A percentile compares a stretch with the other conserved stretches of the same genome.
Evolutionary conservation across 2,888 invertebrate genomes (phyloP).

Genomic region (Chydorus sphaericus): DNA sequence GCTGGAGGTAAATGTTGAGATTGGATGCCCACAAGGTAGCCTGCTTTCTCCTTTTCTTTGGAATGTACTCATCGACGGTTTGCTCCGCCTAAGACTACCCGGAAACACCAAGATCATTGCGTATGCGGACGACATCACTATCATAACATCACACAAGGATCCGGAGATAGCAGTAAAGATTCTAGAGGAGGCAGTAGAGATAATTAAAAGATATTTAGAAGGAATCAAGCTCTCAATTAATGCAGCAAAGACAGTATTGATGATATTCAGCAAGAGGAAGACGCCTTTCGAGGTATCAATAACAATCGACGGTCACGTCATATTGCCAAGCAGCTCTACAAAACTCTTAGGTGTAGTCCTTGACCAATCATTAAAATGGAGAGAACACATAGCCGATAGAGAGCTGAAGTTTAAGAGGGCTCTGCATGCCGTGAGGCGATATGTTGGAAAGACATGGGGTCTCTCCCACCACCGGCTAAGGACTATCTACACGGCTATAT

Average conservation of each 20-base stretch:
- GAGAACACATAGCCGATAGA: not conserved
- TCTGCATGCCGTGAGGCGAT: not conserved
- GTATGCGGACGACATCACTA: no score
- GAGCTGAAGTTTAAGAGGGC: not conserved
- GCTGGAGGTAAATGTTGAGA: not conserved
- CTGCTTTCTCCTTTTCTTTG: not conserved
- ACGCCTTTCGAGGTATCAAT: not conserved
- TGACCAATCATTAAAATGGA: not conserved
- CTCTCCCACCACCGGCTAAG: not conserved
- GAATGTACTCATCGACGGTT: not conserved
- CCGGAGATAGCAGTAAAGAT: no score
- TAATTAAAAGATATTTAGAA: no score
- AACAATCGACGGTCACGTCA: not conserved
- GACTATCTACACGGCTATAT: not conserved
- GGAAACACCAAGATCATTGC: no score
- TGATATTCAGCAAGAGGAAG: not conserved
- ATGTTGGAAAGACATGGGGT: not conserved
- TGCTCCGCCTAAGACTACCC: no score
- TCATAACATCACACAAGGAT: no score
- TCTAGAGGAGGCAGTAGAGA: no score
- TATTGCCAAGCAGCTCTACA: not conserved
- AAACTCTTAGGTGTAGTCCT: not conserved
- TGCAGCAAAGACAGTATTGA: not conserved
- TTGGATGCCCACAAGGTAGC: slow-evolving; percentile 9
- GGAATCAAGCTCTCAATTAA: no score